phyloP scores from a whole-genome alignment of 2,113 vertebrate species.

The Phalacrocorax pelagicus region DNA sequence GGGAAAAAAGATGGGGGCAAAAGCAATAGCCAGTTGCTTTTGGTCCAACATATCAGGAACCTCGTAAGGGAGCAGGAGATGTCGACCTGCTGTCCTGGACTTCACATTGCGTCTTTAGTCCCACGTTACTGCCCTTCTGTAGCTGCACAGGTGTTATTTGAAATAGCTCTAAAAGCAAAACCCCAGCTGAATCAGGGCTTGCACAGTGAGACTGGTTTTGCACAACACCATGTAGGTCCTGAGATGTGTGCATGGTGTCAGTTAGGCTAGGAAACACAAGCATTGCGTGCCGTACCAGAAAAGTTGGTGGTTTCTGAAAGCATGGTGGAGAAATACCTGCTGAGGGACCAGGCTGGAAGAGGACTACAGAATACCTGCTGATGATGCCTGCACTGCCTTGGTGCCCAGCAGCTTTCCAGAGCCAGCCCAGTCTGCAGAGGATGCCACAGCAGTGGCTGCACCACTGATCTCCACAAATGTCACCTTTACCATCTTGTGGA shows the following conservation, averaged over 20 bases:
- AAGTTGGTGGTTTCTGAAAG: not conserved
- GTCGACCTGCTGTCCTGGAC: not conserved
- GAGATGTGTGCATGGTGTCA: not conserved
- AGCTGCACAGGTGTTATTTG: not conserved
- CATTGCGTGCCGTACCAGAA: not conserved
- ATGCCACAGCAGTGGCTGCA: not conserved
- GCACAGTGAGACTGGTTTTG: not conserved
- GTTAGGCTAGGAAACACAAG: accelerated
- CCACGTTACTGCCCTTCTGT: not conserved
- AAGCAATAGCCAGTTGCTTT: not conserved
- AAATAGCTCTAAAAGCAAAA: not conserved
- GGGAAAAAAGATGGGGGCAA: not conserved
- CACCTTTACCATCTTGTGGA: not conserved
- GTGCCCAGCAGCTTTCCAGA: not conserved
- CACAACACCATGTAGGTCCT: not conserved
- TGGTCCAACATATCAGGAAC: not conserved
- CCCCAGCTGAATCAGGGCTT: accelerated
- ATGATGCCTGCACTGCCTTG: not conserved
- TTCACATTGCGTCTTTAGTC: not conserved
- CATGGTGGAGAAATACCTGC: not conserved
- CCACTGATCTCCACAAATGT: not conserved
- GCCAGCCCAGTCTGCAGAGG: not conserved
- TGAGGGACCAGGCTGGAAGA: not conserved
- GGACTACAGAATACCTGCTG: not conserved
- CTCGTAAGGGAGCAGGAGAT: not conserved